Percentiles rank a stretch among this genome's conserved stretches.
phyloP scores from a whole-genome alignment of 2,888 invertebrate species.

The Pseudanteris insignis region DNA sequence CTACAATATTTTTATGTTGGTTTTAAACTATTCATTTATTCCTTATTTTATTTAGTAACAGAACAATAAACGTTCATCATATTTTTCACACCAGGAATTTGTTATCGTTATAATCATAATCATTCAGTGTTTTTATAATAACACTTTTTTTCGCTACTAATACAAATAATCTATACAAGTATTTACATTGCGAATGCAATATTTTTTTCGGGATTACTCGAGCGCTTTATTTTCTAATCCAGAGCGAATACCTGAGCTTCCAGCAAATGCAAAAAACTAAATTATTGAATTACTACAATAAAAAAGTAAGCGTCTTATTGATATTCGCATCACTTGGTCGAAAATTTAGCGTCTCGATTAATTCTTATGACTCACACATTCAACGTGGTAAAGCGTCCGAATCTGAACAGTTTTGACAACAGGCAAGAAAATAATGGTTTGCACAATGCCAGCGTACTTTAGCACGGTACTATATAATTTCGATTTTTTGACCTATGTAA shows the following conservation, averaged over 20 bases:
- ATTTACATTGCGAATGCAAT: slow-evolving; percentile 35
- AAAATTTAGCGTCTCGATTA: slow-evolving; percentile 30
- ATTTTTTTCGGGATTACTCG: slow-evolving; percentile 19
- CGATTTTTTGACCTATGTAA: too few species aligned
- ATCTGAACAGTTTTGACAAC: slow-evolving; percentile 21
- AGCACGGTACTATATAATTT: too few species aligned
- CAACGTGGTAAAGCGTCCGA: slow-evolving; percentile 34
- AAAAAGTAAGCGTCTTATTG: slow-evolving; percentile 18
- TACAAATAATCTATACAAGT: slow-evolving; percentile 39
- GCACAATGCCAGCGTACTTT: too few species aligned
- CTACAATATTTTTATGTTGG: too few species aligned
- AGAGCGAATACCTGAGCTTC: not conserved
- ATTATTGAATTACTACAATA: slow-evolving; percentile 3
- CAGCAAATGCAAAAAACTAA: not conserved
- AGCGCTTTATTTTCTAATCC: slow-evolving; percentile 13
- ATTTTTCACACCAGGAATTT: too few species aligned
- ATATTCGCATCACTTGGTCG: slow-evolving; percentile 13
- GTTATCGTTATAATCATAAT: too few species aligned
- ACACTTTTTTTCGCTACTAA: slow-evolving; percentile 26
- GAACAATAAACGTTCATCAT: too few species aligned
- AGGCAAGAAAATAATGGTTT: not conserved
- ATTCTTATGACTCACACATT: slow-evolving; percentile 21
- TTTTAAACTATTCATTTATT: too few species aligned
- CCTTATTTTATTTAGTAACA: too few species aligned
- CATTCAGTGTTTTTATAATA: not conserved